Conservation (phyloP, 2,888 invertebrate genomes). For the Pardosa pseudoannulata region DNA sequence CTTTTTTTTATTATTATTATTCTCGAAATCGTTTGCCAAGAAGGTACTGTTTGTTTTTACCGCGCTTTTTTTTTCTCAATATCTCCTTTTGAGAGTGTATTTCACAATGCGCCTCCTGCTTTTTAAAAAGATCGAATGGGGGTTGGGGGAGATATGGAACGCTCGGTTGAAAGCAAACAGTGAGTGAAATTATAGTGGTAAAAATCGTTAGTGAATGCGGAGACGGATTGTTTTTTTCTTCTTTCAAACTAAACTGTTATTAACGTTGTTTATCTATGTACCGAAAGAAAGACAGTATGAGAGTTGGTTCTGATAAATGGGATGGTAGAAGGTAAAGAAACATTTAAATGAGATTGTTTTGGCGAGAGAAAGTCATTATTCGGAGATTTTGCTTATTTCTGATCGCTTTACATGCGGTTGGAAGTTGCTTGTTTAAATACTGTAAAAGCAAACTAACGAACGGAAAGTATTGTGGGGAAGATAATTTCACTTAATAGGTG, state of each 20-base stretch:
- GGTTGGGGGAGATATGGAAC: not conserved
- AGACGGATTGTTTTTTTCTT: too few species aligned
- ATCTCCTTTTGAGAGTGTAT: not conserved
- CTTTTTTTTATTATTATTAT: not conserved
- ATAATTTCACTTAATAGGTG: too few species aligned
- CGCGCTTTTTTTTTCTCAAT: not conserved
- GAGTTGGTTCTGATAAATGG: too few species aligned
- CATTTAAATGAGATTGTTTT: too few species aligned
- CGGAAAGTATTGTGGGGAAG: too few species aligned
- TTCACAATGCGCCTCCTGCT: not conserved
- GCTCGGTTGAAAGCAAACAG: not conserved
- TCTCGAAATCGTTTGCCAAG: not conserved
- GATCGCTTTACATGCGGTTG: too few species aligned
- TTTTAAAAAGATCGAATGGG: not conserved
- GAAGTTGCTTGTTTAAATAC: too few species aligned
- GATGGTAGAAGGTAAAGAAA: too few species aligned
- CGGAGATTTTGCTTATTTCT: too few species aligned
- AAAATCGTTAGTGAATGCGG: not conserved
- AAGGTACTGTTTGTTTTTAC: not conserved
- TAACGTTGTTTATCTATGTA: not conserved
- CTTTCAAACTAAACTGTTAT: not conserved
- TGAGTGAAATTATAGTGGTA: conserved; percentile 7
- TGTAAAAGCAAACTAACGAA: too few species aligned
- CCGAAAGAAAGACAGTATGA: too few species aligned
- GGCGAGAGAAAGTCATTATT: too few species aligned